These are phyloP conservation scores for Lasioglossum baleicum DNA, from an alignment of 1,140 invertebrate species.

Conservation along the genomic window DNA sequence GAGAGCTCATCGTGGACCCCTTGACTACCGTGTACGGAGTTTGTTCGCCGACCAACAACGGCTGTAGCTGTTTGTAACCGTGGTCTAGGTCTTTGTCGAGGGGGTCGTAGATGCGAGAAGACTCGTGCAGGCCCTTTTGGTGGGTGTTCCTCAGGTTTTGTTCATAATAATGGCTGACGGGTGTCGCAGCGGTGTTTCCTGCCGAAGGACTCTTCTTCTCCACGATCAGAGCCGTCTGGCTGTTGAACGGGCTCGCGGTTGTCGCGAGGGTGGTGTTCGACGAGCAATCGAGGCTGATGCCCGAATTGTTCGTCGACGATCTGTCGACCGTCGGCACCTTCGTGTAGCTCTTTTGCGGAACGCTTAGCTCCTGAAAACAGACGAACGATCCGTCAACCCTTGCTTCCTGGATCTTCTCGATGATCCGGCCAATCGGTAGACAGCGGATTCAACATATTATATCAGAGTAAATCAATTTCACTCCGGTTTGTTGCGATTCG, in stretches of 20 bases:
- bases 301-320: slow-evolving; percentile 79
- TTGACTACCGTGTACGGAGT: slow-evolving; percentile 31
- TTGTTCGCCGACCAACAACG: slow-evolving; percentile 59
- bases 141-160: slow-evolving; percentile 74
- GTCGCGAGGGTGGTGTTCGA: slow-evolving; percentile 81
- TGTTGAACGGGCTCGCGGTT: slow-evolving; percentile 80
- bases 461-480: too few relatives aligned
- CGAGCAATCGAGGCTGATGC: slow-evolving; percentile 80
- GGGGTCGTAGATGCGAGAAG: slow-evolving; percentile 70
- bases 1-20: slow-evolving; percentile 50
- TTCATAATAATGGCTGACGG: slow-evolving; percentile 71
- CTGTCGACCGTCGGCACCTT: slow-evolving; percentile 68
- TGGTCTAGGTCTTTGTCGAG: slow-evolving; percentile 54
- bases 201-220: slow-evolving; percentile 54
- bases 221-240: slow-evolving; percentile 70
- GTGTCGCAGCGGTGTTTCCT: background rate
- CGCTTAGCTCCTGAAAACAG: slow-evolving; percentile 70
- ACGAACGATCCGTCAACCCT: background rate
- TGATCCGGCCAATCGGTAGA: background rate
- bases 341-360: slow-evolving; percentile 73
- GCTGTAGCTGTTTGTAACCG: slow-evolving; percentile 74
- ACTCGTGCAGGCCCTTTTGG: slow-evolving; percentile 62
- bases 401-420: background rate
- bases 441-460: too few relatives aligned
- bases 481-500: too few relatives aligned